Base-by-base conservation (phyloP, 2,113 vertebrate species). In the Anser cygnoides region DNA sequence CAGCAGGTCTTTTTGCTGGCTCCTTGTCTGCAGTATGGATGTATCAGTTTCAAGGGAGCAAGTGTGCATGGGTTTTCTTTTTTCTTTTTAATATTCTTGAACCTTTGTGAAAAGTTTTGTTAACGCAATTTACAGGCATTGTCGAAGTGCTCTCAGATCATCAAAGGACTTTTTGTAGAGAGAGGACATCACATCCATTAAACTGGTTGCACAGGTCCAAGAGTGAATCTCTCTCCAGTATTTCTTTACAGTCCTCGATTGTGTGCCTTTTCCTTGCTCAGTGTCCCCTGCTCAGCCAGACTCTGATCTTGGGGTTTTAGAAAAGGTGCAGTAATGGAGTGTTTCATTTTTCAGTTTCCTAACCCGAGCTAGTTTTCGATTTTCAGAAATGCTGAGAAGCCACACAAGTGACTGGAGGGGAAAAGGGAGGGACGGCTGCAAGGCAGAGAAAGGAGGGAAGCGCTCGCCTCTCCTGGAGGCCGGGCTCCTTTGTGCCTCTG, bases 91-190 rank as follows among this genome's bases (percentile, higher is more conserved):
- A 73, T 94, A 73, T 94, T 91, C 89, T 93, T 77, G 68, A 95
- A 95, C 85, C 89, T 81, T 84, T 95, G 94, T 95, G 89, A 92
- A 91, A 95, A 97, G 92, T 97, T 97, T 94, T 93, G 90, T 92
- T 97, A 92, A 96, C 93, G 87, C 92, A 96, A 55, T 96, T 92
- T 90, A 88, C 79, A 84, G 83, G 93, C 95, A 90, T 95, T 97
- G 91, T 96, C 91, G 82, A 89, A 91, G 92, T 92, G 87, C 92
- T 96, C 95, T 96, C 54, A 59, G 94, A 84, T 92, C 94, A 96
- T 97, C 92, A 95, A 96, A 97, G 89, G 93, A 91, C 91, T 91
- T 96, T 96, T 83, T 97, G 91, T 93, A 91, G 82, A 89, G 87
- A 94, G 74, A 85, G 84, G 75, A 75, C 77, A 49, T 75, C n/a